Evolutionary conservation across 2,888 invertebrate species (phyloP), one percentile per base, ranked within the genome.

Genomic region (Drosophila pseudotalamancana): DNA sequence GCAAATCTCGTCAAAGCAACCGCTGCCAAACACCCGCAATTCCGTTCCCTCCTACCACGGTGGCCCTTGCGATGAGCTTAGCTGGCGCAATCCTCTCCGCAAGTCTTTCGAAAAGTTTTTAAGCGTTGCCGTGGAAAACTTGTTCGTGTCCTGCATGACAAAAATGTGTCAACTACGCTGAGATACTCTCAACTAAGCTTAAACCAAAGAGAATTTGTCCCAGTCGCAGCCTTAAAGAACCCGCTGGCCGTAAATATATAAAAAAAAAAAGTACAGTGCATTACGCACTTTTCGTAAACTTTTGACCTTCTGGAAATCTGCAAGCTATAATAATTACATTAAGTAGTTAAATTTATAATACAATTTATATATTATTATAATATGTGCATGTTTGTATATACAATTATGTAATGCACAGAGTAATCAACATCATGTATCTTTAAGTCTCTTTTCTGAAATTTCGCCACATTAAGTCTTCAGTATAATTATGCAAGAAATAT

Each of bases 81-180:
- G 68, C 50, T 48, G 49, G 46, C 68, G 48, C 64, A 80, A 82
- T 80, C 80, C 80, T 66, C 76, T 69, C 60, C 18, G 49, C 48
- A 72, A 68, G 77, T 68, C 73, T 59, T 65, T 73, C 35, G 39
- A 14, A 64, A 82, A 82, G 63, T 69, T 86, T 81, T 80, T 86
- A 82, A 82, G 81, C 86, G 73, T 59, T 69, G 54, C 67, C 67
- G 73, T 80, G 84, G 56, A 73, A 81, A 86, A 83, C 79, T 81
- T 86, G 73, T 72, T 83, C 81, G 86, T 82, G 86, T 83, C 81
- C 77, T 69, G 81, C 80, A 86, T 82, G 67, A 73, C 69, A 80
- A 85, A 69, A 85, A 75, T 72, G 80, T 82, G 80, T 85, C 82
- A 72, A 71, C 71, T 71, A 55, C 34, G 64, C 61, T 43, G 42